These are phyloP conservation scores for Oscheius sp. DNA, from an alignment of 1,140 invertebrate genomes.

Conservation along the genomic window DNA sequence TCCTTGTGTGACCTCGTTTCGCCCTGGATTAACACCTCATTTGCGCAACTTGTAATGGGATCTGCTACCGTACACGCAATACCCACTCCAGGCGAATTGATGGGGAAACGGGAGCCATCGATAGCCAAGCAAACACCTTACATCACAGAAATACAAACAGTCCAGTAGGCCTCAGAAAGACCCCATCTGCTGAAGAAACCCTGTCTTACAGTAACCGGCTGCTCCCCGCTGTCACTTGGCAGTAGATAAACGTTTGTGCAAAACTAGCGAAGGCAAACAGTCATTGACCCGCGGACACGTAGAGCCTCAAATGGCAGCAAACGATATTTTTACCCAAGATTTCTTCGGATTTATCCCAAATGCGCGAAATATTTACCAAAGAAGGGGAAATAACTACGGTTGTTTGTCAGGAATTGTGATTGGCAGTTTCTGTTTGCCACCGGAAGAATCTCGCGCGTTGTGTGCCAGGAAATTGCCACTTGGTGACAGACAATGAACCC, in stretches of 20 bases:
- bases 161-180: not conserved
- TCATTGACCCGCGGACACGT: not conserved
- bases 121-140: constrained; percentile 6
- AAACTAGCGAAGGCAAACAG: not conserved
- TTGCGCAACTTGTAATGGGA: constrained; percentile 4
- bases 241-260: not conserved
- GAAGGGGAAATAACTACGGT: not conserved
- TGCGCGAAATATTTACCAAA: too few species aligned
- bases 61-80: not conserved
- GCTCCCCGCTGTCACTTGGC: not conserved
- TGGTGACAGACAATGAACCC: not conserved
- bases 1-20: not conserved
- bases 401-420: too few species aligned
- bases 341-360: not conserved
- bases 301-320: too few species aligned
- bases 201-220: not conserved
- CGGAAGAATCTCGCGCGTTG: constrained; percentile 10
- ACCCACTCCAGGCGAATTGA: not conserved
- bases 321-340: not conserved
- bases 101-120: constrained; percentile 12
- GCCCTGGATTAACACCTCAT: not conserved
- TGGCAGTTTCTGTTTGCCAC: constrained; percentile 13
- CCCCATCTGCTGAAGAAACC: not conserved
- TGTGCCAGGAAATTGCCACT: constrained; percentile 11
- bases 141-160: constrained; percentile 6